Evolutionary conservation across 92 coral and sea anemone genomes (phyloP).

Genomic region (Actinostola sp.): DNA sequence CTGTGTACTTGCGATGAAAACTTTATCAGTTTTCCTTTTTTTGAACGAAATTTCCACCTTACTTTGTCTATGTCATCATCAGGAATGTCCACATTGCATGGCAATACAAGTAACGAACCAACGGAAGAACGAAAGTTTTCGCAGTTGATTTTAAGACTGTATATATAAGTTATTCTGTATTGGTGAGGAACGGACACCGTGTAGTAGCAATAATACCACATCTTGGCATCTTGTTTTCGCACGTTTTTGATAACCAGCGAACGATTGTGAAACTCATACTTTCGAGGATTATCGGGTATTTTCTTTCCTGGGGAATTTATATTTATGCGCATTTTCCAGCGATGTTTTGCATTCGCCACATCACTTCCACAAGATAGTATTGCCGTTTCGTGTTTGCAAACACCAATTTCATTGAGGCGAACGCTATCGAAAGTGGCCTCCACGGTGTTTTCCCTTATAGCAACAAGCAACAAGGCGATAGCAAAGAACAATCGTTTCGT

Average conservation of each 20-base stretch:
- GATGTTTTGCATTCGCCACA: neutral
- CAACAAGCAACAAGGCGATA: neutral
- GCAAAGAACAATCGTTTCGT: neutral
- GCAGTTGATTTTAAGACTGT: constrained; percentile 7
- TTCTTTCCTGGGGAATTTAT: neutral
- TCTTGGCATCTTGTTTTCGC: neutral
- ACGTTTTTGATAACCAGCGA: neutral
- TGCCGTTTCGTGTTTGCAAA: constrained; percentile 7
- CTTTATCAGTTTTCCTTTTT: constrained; percentile 6
- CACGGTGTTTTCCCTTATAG: neutral
- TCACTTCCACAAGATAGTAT: constrained; percentile 7
- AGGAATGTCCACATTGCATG: constrained; percentile 14
- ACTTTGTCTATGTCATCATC: constrained; percentile 13
- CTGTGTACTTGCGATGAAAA: neutral
- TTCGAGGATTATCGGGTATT: constrained; percentile 3
- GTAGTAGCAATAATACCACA: neutral
- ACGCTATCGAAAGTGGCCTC: neutral
- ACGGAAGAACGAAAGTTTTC: neutral
- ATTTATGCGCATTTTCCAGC: constrained; percentile 16
- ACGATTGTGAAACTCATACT: constrained; percentile 4
- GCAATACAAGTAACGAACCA: neutral
- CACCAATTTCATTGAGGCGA: neutral
- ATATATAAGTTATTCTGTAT: constrained; percentile 4
- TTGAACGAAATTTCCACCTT: constrained; percentile 9
- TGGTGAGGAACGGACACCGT: neutral